phyloP scores from a whole-genome alignment of 2,797 vertebrate species.

The Enteromius thamalakanensis region DNA sequence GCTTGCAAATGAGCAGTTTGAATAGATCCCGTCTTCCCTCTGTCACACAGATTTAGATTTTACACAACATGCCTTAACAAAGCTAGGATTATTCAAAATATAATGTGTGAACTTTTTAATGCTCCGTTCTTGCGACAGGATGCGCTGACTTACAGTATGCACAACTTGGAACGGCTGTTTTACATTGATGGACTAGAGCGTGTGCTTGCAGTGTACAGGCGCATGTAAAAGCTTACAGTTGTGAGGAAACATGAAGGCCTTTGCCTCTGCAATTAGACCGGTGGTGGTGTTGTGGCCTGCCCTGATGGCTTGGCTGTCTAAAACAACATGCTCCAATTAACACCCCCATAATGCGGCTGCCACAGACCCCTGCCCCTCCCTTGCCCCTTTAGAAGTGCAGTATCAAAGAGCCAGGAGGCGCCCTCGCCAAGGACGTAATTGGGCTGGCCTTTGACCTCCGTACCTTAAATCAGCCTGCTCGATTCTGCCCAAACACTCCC shows the following conservation, averaged over 20 bases:
- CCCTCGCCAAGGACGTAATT: slow-evolving; percentile 93
- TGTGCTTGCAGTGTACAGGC: slow-evolving; percentile 12
- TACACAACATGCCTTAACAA: slow-evolving; percentile 48
- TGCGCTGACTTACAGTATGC: neutral
- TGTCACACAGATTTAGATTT: slow-evolving; percentile 49
- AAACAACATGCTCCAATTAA: slow-evolving; percentile 83
- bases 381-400: slow-evolving; percentile 89
- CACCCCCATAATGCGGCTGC: slow-evolving; percentile 74
- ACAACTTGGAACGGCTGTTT: slow-evolving; percentile 19
- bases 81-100: slow-evolving; percentile 19
- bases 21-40: slow-evolving; percentile 73
- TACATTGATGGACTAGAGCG: slow-evolving; percentile 12
- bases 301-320: slow-evolving; percentile 59
- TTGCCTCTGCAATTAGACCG: slow-evolving; percentile 66
- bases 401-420: slow-evolving; percentile 91
- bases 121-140: slow-evolving; percentile 8
- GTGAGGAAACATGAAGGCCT: slow-evolving; percentile 55
- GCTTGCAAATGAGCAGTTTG: slow-evolving; percentile 87
- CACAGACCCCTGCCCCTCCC: slow-evolving; percentile 77
- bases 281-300: slow-evolving; percentile 59
- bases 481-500: slow-evolving; percentile 83
- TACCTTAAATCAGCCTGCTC: slow-evolving; percentile 88
- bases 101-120: slow-evolving; percentile 13
- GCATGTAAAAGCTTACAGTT: slow-evolving; percentile 20
- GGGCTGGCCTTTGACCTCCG: slow-evolving; percentile 92